Evolutionary conservation across 1,140 invertebrate genomes (phyloP).

Genomic region (Drosophila tropicalis): DNA sequence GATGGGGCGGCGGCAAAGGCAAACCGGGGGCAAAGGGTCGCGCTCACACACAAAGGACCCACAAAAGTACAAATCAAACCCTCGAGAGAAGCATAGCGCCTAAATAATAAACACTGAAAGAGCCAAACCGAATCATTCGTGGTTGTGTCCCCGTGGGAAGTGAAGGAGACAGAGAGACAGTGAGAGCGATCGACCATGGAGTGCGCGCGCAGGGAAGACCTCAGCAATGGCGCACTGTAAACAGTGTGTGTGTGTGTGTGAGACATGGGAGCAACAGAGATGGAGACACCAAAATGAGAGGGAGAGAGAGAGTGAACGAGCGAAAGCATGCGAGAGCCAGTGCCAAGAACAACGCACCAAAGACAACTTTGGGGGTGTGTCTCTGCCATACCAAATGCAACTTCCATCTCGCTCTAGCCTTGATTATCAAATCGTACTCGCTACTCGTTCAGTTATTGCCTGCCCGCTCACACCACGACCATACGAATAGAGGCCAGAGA

Average conservation of each 20-base stretch:
- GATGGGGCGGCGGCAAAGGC: slow-evolving; percentile 1
- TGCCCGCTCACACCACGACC: slow-evolving; percentile 46
- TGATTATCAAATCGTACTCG: slow-evolving; percentile 36
- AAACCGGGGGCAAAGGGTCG: slow-evolving; percentile 5
- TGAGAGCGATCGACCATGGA: slow-evolving; percentile 21
- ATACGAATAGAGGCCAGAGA: slow-evolving; percentile 17
- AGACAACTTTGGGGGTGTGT: slow-evolving; percentile 68
- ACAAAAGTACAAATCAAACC: slow-evolving; percentile 80
- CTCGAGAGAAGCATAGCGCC: slow-evolving; percentile 59
- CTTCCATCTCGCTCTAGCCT: slow-evolving; percentile 46
- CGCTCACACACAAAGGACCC: slow-evolving; percentile 54
- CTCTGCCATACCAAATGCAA: slow-evolving; percentile 25
- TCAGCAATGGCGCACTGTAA: slow-evolving; percentile 74
- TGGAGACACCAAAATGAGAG: slow-evolving; percentile 4
- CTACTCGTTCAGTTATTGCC: slow-evolving; percentile 47
- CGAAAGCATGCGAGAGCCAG: slow-evolving; percentile 29
- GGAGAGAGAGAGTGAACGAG: slow-evolving; percentile 6
- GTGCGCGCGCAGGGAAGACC: slow-evolving; percentile 25
- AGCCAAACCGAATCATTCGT: slow-evolving; percentile 1
- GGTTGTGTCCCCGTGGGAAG: slow-evolving; percentile 5
- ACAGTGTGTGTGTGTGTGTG: slow-evolving; percentile 34
- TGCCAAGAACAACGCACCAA: slow-evolving; percentile 13
- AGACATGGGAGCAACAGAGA: slow-evolving; percentile 26
- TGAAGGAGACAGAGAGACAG: slow-evolving; percentile 11
- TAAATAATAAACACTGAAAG: slow-evolving; percentile 65